Evolutionary conservation across 2,797 vertebrate species (phyloP).

Genomic region (Ctenochaetus hawaiiensis): DNA sequence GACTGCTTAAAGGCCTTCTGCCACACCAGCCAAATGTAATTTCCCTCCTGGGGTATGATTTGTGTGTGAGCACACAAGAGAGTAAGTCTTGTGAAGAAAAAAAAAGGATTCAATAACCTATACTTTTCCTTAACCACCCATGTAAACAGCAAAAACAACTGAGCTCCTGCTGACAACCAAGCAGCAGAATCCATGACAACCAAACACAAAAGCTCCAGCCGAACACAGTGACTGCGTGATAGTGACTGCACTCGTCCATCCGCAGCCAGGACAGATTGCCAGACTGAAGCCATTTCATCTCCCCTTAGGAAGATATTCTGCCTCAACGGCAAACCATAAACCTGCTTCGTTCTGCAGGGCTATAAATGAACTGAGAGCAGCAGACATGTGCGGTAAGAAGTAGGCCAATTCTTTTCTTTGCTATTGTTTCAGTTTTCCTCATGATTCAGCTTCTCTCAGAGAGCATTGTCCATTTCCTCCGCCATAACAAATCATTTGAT

Average conservation of each 20-base stretch:
- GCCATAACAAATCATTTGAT: slow-evolving; percentile 72
- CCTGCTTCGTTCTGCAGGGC: slow-evolving; percentile 57
- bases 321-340: slow-evolving; percentile 76
- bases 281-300: slow-evolving; percentile 67
- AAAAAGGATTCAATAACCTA: slow-evolving; percentile 49
- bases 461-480: slow-evolving; percentile 58
- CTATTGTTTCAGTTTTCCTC: slow-evolving; percentile 67
- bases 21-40: slow-evolving; percentile 49
- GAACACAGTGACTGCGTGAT: slow-evolving; percentile 63
- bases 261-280: slow-evolving; percentile 63
- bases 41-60: slow-evolving; percentile 56
- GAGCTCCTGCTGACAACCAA: slow-evolving; percentile 50
- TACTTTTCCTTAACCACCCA: slow-evolving; percentile 62
- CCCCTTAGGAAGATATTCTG: slow-evolving; percentile 69
- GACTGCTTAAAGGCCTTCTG: slow-evolving; percentile 46
- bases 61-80: slow-evolving; percentile 46
- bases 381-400: slow-evolving; percentile 63
- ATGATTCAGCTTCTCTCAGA: slow-evolving; percentile 60
- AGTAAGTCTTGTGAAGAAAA: slow-evolving; percentile 24
- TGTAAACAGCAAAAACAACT: slow-evolving; percentile 72
- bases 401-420: slow-evolving; percentile 58
- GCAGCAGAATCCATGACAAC: slow-evolving; percentile 75
- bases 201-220: slow-evolving; percentile 59
- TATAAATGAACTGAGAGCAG: slow-evolving; percentile 62
- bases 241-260: slow-evolving; percentile 53